phyloP scores from a whole-genome alignment of 1,140 invertebrate genomes.

The Leptopilina boulardi region DNA sequence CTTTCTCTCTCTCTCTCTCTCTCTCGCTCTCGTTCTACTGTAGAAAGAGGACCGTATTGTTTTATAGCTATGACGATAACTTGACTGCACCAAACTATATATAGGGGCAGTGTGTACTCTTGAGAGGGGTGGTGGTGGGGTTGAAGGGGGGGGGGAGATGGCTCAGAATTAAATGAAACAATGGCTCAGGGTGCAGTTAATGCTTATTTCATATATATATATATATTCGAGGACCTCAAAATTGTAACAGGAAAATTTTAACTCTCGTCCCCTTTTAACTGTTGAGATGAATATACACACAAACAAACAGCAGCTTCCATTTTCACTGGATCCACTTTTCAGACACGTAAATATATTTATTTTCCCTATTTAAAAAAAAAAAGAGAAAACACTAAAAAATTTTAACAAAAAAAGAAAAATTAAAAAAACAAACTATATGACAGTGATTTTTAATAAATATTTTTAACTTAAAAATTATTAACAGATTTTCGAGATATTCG shows the following conservation, averaged over 20 bases:
- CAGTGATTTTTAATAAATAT: too few species aligned
- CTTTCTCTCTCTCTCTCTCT: conserved; percentile 47
- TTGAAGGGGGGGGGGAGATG: conserved; percentile 36
- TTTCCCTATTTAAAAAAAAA: too few species aligned
- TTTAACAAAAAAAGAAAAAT: too few species aligned
- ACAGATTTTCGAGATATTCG: too few species aligned
- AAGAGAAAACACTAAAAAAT: too few species aligned
- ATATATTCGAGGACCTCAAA: conserved; percentile 46
- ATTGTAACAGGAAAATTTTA: conserved; percentile 58
- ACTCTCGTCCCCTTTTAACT: background rate
- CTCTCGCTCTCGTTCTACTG: background rate
- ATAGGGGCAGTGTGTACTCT: conserved; percentile 51
- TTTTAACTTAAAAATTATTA: too few species aligned
- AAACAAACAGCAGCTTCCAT: too few species aligned
- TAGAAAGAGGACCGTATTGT: conserved; percentile 65
- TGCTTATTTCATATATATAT: conserved; percentile 48
- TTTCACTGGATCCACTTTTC: too few species aligned
- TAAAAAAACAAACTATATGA: too few species aligned
- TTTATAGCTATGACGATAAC: conserved; percentile 70
- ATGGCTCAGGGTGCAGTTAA: conserved; percentile 70
- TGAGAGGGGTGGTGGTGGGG: conserved; percentile 22
- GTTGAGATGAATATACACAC: too few species aligned
- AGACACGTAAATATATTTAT: too few species aligned
- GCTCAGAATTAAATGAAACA: conserved; percentile 66
- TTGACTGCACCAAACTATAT: conserved; percentile 52